These are phyloP conservation scores for Acrobasis repandana DNA, from an alignment of 2,888 invertebrate genomes.

Conservation along the genomic window DNA sequence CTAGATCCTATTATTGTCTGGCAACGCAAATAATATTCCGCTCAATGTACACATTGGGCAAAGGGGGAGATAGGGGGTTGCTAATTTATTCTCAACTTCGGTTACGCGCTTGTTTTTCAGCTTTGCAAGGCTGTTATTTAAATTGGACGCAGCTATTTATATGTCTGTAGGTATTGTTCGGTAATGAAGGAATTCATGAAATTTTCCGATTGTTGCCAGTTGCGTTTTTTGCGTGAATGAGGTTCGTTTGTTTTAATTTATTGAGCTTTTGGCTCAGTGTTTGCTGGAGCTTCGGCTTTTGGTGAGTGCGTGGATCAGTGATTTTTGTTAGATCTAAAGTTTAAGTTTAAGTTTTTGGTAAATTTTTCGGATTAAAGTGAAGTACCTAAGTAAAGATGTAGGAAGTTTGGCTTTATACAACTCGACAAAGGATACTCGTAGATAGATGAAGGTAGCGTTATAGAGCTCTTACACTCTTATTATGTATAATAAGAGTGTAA, in stretches of 20 bases:
- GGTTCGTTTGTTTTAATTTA: conserved; percentile 8
- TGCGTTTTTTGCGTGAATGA: conserved; percentile 14
- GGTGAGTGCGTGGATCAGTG: background rate
- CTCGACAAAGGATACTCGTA: too few relatives aligned
- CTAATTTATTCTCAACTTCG: conserved; percentile 83
- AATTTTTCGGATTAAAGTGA: too few relatives aligned
- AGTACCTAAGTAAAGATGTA: too few relatives aligned
- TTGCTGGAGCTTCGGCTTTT: conserved; percentile 13
- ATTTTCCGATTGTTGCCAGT: conserved; percentile 30
- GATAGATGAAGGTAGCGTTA: too few relatives aligned
- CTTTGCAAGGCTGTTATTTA: conserved; percentile 82
- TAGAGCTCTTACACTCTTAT: too few relatives aligned
- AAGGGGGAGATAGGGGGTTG: conserved; percentile 65
- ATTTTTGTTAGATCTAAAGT: background rate
- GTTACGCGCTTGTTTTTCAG: conserved; percentile 82
- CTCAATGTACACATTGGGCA: conserved; percentile 87
- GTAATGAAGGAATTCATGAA: conserved; percentile 72
- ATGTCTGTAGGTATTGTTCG: conserved; percentile 72
- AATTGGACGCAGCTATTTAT: conserved; percentile 81
- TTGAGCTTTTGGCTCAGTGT: conserved; percentile 7
- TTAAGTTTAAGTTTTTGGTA: too few relatives aligned
- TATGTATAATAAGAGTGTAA: too few relatives aligned
- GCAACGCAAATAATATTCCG: conserved; percentile 89
- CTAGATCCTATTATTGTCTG: conserved; percentile 83
- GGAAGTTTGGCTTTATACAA: too few relatives aligned